These are phyloP conservation scores for Phymorhynchus buccinoides DNA, from an alignment of 1,140 invertebrate species.

Conservation along the genomic window DNA sequence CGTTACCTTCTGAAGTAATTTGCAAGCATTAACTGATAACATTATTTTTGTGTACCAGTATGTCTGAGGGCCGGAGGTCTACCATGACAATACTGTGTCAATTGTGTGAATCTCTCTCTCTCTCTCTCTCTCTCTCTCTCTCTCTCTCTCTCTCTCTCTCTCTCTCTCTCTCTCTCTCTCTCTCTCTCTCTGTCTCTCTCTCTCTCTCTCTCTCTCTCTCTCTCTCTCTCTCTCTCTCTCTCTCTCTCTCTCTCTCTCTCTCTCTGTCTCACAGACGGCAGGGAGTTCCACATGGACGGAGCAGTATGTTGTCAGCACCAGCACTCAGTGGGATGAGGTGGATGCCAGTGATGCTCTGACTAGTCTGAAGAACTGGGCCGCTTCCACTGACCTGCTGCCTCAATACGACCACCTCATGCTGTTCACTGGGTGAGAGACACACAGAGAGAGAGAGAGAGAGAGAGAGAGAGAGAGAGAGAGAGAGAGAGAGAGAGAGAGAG, in stretches of 20 bases:
- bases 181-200: not conserved
- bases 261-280: not conserved
- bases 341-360: conserved; percentile 32
- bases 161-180: no score
- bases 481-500: no score
- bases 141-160: not conserved
- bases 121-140: not conserved
- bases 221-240: not conserved
- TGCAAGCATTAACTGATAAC: no score
- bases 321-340: conserved; percentile 22
- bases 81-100: no score
- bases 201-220: not conserved
- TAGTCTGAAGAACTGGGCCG: conserved; percentile 46
- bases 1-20: no score
- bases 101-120: no score
- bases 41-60: no score
- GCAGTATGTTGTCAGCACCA: not conserved
- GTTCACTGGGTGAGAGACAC: conserved; percentile 48
- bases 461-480: no score
- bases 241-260: no score
- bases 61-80: no score
- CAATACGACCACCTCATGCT: conserved; percentile 52
- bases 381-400: conserved; percentile 32
- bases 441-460: no score
- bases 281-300: conserved; percentile 22